phyloP scores from a whole-genome alignment of 1,140 invertebrate species.

The Arion vulgaris region DNA sequence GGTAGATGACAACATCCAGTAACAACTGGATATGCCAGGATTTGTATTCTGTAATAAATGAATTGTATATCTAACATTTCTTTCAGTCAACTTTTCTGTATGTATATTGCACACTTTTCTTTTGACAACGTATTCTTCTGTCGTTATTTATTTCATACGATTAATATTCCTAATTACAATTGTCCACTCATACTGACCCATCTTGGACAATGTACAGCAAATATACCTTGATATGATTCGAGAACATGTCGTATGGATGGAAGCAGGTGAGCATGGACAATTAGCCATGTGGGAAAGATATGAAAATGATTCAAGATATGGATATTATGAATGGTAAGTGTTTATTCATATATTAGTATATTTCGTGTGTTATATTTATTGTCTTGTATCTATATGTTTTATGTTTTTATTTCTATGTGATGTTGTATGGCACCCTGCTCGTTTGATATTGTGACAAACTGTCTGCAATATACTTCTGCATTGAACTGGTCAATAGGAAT shows the following conservation, averaged over 20 bases:
- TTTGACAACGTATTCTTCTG: no score
- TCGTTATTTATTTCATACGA: no score
- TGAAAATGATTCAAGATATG: constrained; percentile 40
- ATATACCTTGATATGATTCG: constrained; percentile 37
- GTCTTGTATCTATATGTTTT: not conserved
- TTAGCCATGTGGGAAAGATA: constrained; percentile 28
- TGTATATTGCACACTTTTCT: no score
- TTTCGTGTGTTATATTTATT: not conserved
- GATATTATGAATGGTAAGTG: constrained; percentile 31
- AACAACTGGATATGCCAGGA: no score
- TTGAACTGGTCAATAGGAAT: not conserved
- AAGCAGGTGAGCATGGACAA: constrained; percentile 18
- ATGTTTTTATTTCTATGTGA: not conserved
- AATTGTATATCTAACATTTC: no score
- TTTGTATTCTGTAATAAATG: no score
- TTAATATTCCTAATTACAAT: no score
- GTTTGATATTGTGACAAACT: not conserved
- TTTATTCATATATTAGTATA: not conserved
- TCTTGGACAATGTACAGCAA: constrained; percentile 1
- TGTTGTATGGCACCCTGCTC: not conserved
- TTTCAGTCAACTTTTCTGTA: no score
- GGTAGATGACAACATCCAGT: no score
- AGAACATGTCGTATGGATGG: constrained; percentile 41
- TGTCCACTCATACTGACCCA: no score
- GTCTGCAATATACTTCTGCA: not conserved